These are phyloP conservation scores for Tyto alba DNA, from an alignment of 2,113 vertebrate species.

Conservation along the genomic window DNA sequence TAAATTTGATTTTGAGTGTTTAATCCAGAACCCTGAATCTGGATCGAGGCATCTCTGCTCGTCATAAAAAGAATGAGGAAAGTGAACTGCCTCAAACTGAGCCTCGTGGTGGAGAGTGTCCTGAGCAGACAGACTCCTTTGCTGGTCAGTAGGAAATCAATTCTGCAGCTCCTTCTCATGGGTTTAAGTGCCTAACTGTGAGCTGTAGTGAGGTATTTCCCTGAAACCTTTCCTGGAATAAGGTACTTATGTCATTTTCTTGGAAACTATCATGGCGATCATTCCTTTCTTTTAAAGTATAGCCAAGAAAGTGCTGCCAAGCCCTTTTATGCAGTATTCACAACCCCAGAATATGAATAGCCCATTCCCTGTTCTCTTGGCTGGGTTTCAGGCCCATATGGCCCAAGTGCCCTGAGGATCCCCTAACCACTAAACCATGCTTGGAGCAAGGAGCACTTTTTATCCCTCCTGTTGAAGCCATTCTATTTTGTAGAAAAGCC, in stretches of 20 bases:
- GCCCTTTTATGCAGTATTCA: not conserved
- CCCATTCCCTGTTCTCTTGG: not conserved
- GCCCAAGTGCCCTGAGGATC: not conserved
- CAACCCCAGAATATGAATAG: slow-evolving; percentile 9
- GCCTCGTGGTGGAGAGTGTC: not conserved
- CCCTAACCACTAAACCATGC: slow-evolving; percentile 6
- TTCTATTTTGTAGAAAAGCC: not conserved
- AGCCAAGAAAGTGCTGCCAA: slow-evolving; percentile 53
- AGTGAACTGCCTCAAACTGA: not conserved
- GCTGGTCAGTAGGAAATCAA: slow-evolving; percentile 18
- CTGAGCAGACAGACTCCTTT: not conserved
- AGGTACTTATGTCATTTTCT: slow-evolving; percentile 58
- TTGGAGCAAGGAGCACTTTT: not conserved
- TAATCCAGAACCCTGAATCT: not conserved
- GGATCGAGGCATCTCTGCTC: not conserved
- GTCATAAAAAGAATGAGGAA: not conserved
- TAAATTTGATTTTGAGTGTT: not conserved
- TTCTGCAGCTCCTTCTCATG: not conserved
- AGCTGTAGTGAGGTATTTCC: slow-evolving; percentile 51
- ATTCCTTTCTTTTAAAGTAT: slow-evolving; percentile 39
- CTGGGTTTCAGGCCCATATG: not conserved
- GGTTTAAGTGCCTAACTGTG: not conserved
- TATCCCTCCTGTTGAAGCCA: not conserved
- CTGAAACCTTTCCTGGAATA: slow-evolving; percentile 59
- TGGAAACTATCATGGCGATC: slow-evolving; percentile 21